These are phyloP conservation scores for Empis stercorea DNA, from an alignment of 2,888 invertebrate genomes.

Conservation along the genomic window DNA sequence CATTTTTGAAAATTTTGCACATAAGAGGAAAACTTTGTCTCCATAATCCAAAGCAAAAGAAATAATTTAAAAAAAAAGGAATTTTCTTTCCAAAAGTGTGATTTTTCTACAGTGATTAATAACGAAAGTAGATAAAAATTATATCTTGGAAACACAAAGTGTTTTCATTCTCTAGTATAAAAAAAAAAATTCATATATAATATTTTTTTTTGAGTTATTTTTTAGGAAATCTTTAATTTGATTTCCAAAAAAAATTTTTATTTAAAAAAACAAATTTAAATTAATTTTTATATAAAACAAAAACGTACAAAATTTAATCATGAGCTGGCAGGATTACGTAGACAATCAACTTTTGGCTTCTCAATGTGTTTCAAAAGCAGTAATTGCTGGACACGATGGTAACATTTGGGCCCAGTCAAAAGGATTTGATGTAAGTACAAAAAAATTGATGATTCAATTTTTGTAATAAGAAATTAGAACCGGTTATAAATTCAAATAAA, in stretches of 20 bases:
- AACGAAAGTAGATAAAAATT: no score
- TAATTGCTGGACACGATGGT: slow-evolving; percentile 90
- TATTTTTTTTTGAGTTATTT: no score
- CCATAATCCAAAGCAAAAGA: no score
- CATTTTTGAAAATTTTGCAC: no score
- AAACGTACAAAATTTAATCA: slow-evolving; percentile 39
- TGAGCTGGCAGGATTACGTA: slow-evolving; percentile 98
- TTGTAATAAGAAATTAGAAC: neutral
- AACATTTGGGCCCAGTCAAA: slow-evolving; percentile 91
- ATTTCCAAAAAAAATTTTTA: neutral
- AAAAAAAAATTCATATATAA: no score
- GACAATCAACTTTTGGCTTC: slow-evolving; percentile 93
- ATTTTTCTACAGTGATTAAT: no score
- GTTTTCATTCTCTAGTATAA: no score
- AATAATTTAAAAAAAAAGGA: no score
- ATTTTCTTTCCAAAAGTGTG: no score
- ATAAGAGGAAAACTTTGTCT: no score
- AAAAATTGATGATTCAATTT: neutral
- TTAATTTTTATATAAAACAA: slow-evolving; percentile 7
- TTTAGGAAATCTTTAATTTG: neutral
- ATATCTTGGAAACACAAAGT: no score
- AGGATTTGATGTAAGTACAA: slow-evolving; percentile 76
- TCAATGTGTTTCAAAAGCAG: slow-evolving; percentile 87
- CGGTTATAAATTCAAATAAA: no score
- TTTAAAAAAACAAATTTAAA: neutral